These are phyloP conservation scores for Diaprepes abbreviatus DNA, from an alignment of 2,888 invertebrate species.

Conservation along the genomic window DNA sequence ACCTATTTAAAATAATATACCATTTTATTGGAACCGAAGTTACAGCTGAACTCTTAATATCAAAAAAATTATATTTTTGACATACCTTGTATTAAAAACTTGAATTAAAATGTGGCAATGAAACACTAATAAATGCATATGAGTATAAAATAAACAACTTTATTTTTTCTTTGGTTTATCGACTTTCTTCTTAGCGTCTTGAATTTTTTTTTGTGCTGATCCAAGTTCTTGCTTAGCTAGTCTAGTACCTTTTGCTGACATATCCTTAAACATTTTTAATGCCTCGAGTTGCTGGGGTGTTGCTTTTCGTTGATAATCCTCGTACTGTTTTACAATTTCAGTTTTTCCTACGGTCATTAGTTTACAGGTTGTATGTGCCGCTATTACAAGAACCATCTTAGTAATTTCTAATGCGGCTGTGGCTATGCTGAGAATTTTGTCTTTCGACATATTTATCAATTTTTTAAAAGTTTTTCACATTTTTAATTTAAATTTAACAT, in stretches of 20 bases:
- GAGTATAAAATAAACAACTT: no score
- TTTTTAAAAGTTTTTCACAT: slow-evolving; percentile 2
- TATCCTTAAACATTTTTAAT: slow-evolving; percentile 36
- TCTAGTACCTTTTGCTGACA: slow-evolving; percentile 16
- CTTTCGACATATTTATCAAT: slow-evolving; percentile 19
- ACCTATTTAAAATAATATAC: no score
- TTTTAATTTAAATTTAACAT: not conserved
- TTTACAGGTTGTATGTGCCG: slow-evolving; percentile 54
- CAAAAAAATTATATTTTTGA: no score
- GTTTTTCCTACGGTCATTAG: slow-evolving; percentile 51
- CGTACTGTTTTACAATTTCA: slow-evolving; percentile 54
- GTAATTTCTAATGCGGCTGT: slow-evolving; percentile 52
- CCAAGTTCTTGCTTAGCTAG: slow-evolving; percentile 19
- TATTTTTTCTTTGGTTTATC: not conserved
- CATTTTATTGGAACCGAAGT: no score
- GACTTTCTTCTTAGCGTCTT: slow-evolving; percentile 21
- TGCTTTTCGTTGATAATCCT: slow-evolving; percentile 49
- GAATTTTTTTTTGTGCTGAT: slow-evolving; percentile 14
- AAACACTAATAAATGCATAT: no score
- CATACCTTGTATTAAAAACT: no score
- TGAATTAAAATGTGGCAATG: no score
- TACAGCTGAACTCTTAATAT: no score
- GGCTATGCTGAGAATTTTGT: slow-evolving; percentile 51
- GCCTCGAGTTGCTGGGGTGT: slow-evolving; percentile 45
- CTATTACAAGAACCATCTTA: slow-evolving; percentile 54